Percentiles rank a stretch among this genome's conserved stretches.
Conservation (phyloP, 2,797 vertebrate genomes). For the Petrocephalus sullivani region DNA sequence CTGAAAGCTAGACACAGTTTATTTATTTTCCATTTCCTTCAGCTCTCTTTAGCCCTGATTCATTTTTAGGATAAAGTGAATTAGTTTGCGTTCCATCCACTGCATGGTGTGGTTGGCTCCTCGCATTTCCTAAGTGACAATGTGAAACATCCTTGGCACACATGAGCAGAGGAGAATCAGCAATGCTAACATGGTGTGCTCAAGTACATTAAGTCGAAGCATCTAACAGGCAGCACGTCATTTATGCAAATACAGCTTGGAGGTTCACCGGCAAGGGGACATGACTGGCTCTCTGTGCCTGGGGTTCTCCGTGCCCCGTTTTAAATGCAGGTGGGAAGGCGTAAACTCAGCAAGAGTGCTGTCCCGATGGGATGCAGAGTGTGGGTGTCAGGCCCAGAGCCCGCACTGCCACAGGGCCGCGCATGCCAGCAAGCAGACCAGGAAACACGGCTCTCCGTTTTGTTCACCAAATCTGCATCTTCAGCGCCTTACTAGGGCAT, state of each 20-base stretch:
- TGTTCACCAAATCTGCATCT: constrained; percentile 54
- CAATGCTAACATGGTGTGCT: background rate
- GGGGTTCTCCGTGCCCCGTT: background rate
- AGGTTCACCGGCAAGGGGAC: background rate
- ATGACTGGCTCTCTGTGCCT: background rate
- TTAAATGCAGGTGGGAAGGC: background rate
- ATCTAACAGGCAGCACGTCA: background rate
- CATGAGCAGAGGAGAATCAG: background rate
- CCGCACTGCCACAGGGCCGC: constrained; percentile 47
- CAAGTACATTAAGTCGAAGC: background rate
- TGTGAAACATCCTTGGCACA: background rate
- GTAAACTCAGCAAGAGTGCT: constrained; percentile 34
- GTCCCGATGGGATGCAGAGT: constrained; percentile 50
- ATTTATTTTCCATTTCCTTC: background rate
- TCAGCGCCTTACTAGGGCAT: constrained; percentile 22
- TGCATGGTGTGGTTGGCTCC: background rate
- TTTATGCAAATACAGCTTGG: background rate
- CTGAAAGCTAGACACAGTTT: background rate
- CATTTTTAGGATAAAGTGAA: background rate
- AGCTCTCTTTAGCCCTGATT: background rate
- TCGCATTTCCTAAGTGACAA: background rate
- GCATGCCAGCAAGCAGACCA: constrained; percentile 63
- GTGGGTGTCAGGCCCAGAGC: constrained; percentile 52
- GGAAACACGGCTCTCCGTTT: constrained; percentile 55
- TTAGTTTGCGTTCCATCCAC: background rate